phyloP scores from a whole-genome alignment of 2,888 invertebrate species.

The Graphium colonna region DNA sequence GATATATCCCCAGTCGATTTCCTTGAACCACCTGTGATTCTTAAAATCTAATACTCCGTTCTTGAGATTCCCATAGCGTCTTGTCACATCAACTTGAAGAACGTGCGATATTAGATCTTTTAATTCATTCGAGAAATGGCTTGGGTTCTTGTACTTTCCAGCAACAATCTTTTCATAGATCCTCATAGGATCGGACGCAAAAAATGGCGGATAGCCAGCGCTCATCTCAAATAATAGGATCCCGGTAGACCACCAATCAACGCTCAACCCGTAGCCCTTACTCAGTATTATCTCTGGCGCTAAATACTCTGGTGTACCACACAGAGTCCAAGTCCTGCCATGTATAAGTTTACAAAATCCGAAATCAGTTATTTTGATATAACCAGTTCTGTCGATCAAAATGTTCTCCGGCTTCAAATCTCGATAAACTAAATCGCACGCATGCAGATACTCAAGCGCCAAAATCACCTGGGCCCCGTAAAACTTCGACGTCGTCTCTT shows the following conservation, averaged over 20 bases:
- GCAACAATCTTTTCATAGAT: slow-evolving; percentile 97
- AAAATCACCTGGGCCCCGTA: slow-evolving; percentile 94
- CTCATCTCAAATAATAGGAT: slow-evolving; percentile 93
- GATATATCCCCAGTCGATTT: slow-evolving; percentile 92
- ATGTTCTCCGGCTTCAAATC: slow-evolving; percentile 97
- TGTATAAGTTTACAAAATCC: slow-evolving; percentile 93
- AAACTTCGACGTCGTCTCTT: slow-evolving; percentile 90
- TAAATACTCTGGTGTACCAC: slow-evolving; percentile 98
- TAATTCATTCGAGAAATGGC: slow-evolving; percentile 88
- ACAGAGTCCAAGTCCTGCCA: slow-evolving; percentile 93
- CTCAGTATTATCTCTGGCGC: slow-evolving; percentile 95
- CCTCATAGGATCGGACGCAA: slow-evolving; percentile 94
- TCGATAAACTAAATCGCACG: slow-evolving; percentile 91
- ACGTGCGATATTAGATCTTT: slow-evolving; percentile 90
- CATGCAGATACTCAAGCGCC: slow-evolving; percentile 94
- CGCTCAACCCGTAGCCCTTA: slow-evolving; percentile 94
- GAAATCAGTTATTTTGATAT: slow-evolving; percentile 93
- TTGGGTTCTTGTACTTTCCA: slow-evolving; percentile 92
- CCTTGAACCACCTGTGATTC: slow-evolving; percentile 93
- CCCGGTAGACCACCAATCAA: slow-evolving; percentile 98
- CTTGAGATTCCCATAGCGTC: slow-evolving; percentile 92
- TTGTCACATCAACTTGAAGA: slow-evolving; percentile 79
- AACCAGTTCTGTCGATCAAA: slow-evolving; percentile 88
- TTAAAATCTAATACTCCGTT: slow-evolving; percentile 95
- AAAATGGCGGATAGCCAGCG: slow-evolving; percentile 96